These are phyloP conservation scores for Microdon myrmicae DNA, from an alignment of 2,888 invertebrate genomes.

Conservation along the genomic window DNA sequence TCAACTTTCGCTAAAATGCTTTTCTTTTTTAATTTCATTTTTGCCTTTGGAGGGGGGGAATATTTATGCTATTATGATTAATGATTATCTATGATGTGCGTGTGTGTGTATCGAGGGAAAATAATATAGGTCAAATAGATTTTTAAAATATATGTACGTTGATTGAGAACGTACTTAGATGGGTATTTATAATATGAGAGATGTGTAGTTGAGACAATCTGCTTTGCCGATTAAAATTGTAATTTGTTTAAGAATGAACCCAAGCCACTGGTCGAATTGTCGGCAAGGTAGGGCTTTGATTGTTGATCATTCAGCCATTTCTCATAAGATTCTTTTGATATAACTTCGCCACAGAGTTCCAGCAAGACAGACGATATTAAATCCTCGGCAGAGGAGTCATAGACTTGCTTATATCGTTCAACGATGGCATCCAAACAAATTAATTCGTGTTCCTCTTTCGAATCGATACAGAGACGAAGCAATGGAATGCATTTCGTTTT, in stretches of 20 bases:
- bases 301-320: constrained; percentile 57
- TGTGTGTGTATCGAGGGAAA: too few species aligned
- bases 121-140: too few species aligned
- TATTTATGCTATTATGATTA: too few species aligned
- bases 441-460: constrained; percentile 58
- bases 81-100: too few species aligned
- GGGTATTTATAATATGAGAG: too few species aligned
- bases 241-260: constrained; percentile 18
- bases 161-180: too few species aligned
- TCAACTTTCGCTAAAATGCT: too few species aligned
- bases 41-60: too few species aligned
- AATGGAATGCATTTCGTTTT: constrained; percentile 59
- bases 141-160: too few species aligned
- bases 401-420: constrained; percentile 55
- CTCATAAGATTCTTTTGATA: constrained; percentile 62
- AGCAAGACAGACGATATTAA: constrained; percentile 58
- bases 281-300: background rate
- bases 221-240: constrained; percentile 16
- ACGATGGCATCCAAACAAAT: constrained; percentile 61
- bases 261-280: constrained; percentile 16
- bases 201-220: too few species aligned
- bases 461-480: constrained; percentile 60
- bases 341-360: constrained; percentile 61
- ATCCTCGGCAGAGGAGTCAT: constrained; percentile 56
- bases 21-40: too few species aligned